These are phyloP conservation scores for Chaetura pelagica DNA, from an alignment of 2,113 vertebrate species.

Conservation along the genomic window DNA sequence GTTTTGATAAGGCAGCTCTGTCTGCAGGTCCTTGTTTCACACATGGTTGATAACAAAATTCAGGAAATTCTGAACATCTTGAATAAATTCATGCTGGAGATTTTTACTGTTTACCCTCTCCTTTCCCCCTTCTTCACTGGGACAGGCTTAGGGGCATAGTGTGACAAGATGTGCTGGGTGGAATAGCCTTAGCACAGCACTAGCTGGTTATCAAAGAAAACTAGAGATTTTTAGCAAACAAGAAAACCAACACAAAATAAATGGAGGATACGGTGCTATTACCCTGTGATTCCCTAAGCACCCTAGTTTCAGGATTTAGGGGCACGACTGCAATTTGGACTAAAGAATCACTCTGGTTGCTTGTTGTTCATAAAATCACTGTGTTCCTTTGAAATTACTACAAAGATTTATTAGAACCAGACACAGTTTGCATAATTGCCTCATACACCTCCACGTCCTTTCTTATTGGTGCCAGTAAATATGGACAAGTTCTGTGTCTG, in stretches of 20 bases:
- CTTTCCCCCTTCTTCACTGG: background rate
- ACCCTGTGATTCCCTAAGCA: background rate
- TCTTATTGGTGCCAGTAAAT: background rate
- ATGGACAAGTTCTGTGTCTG: background rate
- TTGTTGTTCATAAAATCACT: background rate
- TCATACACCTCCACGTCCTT: background rate
- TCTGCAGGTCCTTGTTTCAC: background rate
- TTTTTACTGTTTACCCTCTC: background rate
- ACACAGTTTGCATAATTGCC: background rate
- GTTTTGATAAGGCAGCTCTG: background rate
- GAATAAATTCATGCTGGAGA: background rate
- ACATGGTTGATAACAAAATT: background rate
- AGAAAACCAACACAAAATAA: background rate
- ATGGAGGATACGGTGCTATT: background rate
- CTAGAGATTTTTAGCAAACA: background rate
- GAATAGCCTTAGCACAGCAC: background rate
- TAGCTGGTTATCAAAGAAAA: background rate
- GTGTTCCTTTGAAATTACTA: background rate
- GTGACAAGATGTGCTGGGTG: background rate
- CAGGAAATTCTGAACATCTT: background rate
- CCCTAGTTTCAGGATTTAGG: background rate
- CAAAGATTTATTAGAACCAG: background rate
- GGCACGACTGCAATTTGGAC: background rate
- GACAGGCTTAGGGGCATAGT: background rate
- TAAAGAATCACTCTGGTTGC: background rate